These are phyloP conservation scores for Bradysia coprophila DNA, from an alignment of 1,140 invertebrate species.

Conservation along the genomic window DNA sequence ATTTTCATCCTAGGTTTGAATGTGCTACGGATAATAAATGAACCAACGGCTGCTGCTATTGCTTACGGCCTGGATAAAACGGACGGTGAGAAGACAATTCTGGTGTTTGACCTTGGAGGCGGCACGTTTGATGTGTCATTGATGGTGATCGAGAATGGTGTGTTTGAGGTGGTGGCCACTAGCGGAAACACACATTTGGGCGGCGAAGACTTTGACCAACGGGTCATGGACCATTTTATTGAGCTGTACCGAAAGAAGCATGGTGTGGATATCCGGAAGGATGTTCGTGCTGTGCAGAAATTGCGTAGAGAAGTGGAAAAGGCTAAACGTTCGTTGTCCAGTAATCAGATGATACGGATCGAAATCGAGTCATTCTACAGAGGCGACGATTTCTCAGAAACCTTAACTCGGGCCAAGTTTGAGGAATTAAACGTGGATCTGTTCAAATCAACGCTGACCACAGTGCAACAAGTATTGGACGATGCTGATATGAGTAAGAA, in stretches of 20 bases:
- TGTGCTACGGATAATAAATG: constrained; percentile 50
- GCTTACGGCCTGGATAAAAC: constrained; percentile 61
- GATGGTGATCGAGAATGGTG: constrained; percentile 46
- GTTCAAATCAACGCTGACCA: constrained; percentile 33
- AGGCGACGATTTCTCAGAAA: constrained; percentile 38
- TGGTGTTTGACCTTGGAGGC: too few relatives aligned
- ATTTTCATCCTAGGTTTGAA: too few relatives aligned
- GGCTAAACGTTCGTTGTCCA: constrained; percentile 36
- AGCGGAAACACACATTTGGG: too few relatives aligned
- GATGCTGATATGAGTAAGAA: constrained; percentile 56
- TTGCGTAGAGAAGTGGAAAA: constrained; percentile 43
- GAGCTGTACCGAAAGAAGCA: constrained; percentile 34
- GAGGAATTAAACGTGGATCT: constrained; percentile 41
- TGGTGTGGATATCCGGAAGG: constrained; percentile 25
- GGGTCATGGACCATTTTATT: constrained; percentile 52
- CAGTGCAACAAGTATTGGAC: constrained; percentile 45
- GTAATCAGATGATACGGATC: constrained; percentile 32
- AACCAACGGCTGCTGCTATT: constrained; percentile 52
- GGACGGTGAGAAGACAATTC: constrained; percentile 39
- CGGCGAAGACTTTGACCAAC: constrained; percentile 73
- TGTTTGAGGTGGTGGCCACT: constrained; percentile 37
- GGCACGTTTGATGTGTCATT: constrained; percentile 53
- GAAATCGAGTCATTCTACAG: constrained; percentile 35
- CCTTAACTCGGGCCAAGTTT: constrained; percentile 37
- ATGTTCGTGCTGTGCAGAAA: constrained; percentile 32